A percentile compares a stretch with the other conserved stretches of the same genome.
phyloP scores from a whole-genome alignment of 2,113 vertebrate species.

The Bufo gargarizans region DNA sequence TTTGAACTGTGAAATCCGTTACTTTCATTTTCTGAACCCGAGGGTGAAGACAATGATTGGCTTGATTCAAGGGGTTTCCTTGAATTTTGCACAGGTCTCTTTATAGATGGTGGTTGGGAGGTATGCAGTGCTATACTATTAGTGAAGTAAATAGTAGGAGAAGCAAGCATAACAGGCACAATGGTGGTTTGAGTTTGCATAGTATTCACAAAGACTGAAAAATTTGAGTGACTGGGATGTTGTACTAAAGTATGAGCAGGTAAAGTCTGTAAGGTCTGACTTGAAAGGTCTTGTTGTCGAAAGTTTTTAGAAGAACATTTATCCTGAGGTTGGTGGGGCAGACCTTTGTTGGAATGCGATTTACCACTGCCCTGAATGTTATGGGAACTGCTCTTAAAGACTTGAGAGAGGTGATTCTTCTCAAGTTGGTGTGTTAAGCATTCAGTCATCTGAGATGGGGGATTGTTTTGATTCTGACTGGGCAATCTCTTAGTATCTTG shows the following conservation, averaged over 20 bases:
- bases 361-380: constrained; percentile 28
- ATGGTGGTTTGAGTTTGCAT: background rate
- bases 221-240: background rate
- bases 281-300: background rate
- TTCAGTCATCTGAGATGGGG: background rate
- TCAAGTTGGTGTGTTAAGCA: background rate
- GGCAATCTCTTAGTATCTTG: background rate
- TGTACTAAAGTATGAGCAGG: background rate
- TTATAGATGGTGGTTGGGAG: background rate
- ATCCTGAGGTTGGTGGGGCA: background rate
- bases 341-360: background rate
- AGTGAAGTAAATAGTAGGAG: background rate
- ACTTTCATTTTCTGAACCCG: constrained; percentile 51
- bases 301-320: background rate
- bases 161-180: background rate
- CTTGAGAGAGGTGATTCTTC: background rate
- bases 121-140: background rate
- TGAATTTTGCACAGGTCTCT: background rate
- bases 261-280: background rate
- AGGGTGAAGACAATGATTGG: constrained; percentile 42
- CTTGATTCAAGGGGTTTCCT: background rate
- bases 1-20: constrained; percentile 71
- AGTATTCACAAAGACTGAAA: background rate
- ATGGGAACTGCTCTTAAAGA: background rate
- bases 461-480: background rate